Evolutionary conservation across 2,888 invertebrate genomes (phyloP).

Genomic region (Mylabris sibirica): DNA sequence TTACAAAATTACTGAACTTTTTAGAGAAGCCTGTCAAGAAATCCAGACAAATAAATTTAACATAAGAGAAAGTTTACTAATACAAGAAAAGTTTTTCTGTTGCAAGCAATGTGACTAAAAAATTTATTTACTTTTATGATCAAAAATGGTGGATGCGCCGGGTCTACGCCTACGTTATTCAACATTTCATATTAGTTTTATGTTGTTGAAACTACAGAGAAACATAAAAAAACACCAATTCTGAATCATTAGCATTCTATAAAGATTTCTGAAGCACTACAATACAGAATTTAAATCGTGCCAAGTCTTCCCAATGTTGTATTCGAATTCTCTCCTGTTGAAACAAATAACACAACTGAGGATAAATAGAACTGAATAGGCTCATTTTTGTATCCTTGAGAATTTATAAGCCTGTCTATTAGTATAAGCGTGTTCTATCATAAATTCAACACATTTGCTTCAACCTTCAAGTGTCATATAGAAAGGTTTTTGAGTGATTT

Average conservation of each 20-base stretch:
- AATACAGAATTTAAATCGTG: too few relatives aligned
- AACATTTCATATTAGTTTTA: too few relatives aligned
- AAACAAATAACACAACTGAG: too few relatives aligned
- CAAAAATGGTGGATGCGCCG: slow-evolving; percentile 2
- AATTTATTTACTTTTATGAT: background rate
- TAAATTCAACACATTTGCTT: background rate
- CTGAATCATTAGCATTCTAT: too few relatives aligned
- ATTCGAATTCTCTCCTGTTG: too few relatives aligned
- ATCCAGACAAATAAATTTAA: background rate
- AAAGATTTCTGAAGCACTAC: too few relatives aligned
- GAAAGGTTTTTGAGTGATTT: background rate
- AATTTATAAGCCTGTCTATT: background rate
- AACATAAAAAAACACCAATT: background rate
- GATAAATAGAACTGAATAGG: too few relatives aligned
- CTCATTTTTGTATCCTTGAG: background rate
- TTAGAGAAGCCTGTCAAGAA: background rate
- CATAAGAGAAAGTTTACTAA: background rate
- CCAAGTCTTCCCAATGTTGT: background rate
- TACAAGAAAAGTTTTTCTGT: too few relatives aligned
- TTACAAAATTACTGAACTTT: background rate
- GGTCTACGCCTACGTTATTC: background rate
- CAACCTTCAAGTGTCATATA: background rate
- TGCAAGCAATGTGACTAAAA: too few relatives aligned
- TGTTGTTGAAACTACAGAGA: too few relatives aligned
- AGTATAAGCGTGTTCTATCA: background rate